Evolutionary conservation across 2,113 vertebrate species (phyloP).

Genomic region (Rhynchopsitta pachyrhyncha): DNA sequence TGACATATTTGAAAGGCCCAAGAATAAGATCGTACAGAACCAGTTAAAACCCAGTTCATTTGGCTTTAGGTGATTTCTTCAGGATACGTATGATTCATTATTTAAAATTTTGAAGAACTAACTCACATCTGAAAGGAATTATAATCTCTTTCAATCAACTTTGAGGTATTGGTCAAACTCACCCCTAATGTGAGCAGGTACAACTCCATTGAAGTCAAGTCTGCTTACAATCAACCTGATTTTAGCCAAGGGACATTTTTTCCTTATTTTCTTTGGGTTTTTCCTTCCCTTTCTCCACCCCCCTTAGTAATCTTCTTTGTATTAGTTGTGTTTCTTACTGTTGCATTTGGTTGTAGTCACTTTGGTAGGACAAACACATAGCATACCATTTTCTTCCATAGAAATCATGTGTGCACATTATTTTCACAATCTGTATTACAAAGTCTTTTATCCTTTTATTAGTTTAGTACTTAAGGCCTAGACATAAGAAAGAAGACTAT

Average conservation of each 20-base stretch:
- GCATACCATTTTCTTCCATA: constrained; percentile 27
- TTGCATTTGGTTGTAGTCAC: not conserved
- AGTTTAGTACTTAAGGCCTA: constrained; percentile 81
- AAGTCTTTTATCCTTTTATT: constrained; percentile 83
- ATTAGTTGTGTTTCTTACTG: not conserved
- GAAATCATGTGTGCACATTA: constrained; percentile 62
- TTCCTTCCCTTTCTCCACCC: not conserved
- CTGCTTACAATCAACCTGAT: constrained; percentile 47
- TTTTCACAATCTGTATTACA: constrained; percentile 79
- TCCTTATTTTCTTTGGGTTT: not conserved
- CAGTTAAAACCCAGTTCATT: not conserved
- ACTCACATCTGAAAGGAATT: constrained; percentile 16
- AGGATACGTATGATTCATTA: not conserved
- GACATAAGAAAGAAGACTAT: constrained; percentile 82
- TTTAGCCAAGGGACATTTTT: not conserved
- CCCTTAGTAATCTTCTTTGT: not conserved
- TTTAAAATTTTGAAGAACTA: not conserved
- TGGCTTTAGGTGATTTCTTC: not conserved
- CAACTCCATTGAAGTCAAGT: constrained; percentile 9
- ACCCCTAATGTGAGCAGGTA: constrained; percentile 23
- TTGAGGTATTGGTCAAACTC: constrained; percentile 10
- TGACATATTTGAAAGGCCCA: not conserved
- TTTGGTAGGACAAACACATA: not conserved
- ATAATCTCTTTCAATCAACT: not conserved
- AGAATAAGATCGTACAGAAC: accelerated